A percentile compares a stretch with the other conserved stretches of the same genome.
These are phyloP conservation scores for Dipodomys merriami DNA, from an alignment of 2,113 vertebrate species.

Conservation along the genomic window DNA sequence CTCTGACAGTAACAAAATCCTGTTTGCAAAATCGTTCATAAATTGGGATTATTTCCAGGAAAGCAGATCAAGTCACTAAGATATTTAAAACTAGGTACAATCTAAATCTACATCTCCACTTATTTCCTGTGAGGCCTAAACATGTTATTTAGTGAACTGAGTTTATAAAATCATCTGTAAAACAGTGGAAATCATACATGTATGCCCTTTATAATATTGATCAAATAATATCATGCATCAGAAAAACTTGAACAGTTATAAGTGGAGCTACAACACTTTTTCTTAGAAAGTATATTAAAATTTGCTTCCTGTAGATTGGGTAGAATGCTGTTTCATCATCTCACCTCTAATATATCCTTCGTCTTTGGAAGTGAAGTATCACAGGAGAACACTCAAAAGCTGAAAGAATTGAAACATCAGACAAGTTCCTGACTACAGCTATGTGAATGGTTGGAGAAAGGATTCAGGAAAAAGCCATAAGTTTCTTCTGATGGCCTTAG, in stretches of 20 bases:
- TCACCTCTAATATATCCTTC: neutral
- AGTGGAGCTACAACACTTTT: neutral
- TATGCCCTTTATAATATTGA: neutral
- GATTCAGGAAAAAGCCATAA: neutral
- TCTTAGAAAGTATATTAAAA: neutral
- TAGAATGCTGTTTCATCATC: neutral
- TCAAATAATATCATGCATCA: neutral
- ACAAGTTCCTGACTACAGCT: neutral
- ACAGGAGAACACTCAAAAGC: neutral
- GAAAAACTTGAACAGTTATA: neutral
- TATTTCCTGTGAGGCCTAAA: neutral
- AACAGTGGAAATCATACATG: neutral
- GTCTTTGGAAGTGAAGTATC: neutral
- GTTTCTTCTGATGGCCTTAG: neutral
- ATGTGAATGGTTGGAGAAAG: neutral
- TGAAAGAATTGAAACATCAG: neutral
- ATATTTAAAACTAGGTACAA: neutral
- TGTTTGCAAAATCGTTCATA: neutral
- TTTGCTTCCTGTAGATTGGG: neutral
- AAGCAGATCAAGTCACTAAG: neutral
- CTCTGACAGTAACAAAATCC: neutral
- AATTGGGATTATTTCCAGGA: slow-evolving; percentile 13
- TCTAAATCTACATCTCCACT: neutral
- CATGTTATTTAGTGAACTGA: neutral
- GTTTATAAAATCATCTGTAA: neutral